These are phyloP conservation scores for Acanthacorydalis orientalis DNA, from an alignment of 2,888 invertebrate species.

Conservation along the genomic window DNA sequence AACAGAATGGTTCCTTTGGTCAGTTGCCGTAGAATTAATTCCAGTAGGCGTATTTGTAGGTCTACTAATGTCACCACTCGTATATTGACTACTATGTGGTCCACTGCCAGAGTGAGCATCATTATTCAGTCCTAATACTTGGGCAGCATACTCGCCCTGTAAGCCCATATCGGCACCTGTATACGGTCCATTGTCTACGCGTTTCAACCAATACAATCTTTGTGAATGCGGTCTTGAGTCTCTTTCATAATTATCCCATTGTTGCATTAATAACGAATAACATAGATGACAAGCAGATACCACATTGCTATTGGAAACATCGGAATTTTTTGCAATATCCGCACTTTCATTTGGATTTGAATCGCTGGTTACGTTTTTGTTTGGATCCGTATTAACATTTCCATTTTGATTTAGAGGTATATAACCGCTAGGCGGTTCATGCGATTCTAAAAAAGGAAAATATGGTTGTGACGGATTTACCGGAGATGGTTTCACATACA, in stretches of 20 bases:
- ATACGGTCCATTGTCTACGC: conserved; percentile 78
- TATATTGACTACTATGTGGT: no score
- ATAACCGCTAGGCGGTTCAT: conserved; percentile 71
- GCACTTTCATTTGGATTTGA: neutral
- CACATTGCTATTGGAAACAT: conserved; percentile 14
- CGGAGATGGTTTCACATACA: conserved; percentile 48
- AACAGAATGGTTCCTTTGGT: no score
- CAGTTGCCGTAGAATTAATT: neutral
- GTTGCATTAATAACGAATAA: conserved; percentile 69
- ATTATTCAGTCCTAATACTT: conserved; percentile 60
- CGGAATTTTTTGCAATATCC: neutral
- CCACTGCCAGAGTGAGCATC: conserved; percentile 21
- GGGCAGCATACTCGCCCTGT: conserved; percentile 85
- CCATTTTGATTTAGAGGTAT: conserved; percentile 13
- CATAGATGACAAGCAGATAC: conserved; percentile 74
- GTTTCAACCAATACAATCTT: conserved; percentile 82
- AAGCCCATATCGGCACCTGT: conserved; percentile 78
- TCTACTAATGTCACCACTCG: neutral
- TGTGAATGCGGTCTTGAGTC: conserved; percentile 73
- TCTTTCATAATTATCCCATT: conserved; percentile 83
- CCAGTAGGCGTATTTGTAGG: neutral
- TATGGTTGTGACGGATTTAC: conserved; percentile 61
- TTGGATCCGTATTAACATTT: conserved; percentile 16
- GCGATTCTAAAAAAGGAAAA: conserved; percentile 82
- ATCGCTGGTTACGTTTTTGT: neutral